phyloP scores from a whole-genome alignment of 2,113 vertebrate species.

The Zosterops hypoxanthus region DNA sequence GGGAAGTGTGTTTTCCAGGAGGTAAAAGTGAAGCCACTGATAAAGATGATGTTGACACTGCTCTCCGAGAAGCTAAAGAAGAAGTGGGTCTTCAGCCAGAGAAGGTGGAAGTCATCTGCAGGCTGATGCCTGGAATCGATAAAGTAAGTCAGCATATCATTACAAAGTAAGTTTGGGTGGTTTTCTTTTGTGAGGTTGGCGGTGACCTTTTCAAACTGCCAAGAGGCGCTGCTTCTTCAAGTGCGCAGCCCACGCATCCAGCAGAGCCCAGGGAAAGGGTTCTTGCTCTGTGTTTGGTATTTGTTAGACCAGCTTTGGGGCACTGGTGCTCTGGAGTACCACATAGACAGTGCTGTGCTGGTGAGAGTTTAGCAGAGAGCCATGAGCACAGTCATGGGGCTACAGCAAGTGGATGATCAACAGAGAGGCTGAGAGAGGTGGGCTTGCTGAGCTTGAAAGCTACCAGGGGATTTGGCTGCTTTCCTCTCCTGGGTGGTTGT shows the following conservation, averaged over 20 bases:
- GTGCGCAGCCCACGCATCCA: rapidly evolving
- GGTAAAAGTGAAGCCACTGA: constrained; percentile 86
- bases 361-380: not conserved
- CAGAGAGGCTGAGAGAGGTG: not conserved
- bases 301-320: not conserved
- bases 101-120: constrained; percentile 85
- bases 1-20: constrained; percentile 93
- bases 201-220: not conserved
- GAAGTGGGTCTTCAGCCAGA: constrained; percentile 86
- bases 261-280: not conserved
- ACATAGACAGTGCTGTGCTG: not conserved
- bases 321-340: not conserved
- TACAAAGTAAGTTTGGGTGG: not conserved
- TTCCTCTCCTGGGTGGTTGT: not conserved
- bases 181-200: not conserved
- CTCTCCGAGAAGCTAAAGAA: constrained; percentile 89
- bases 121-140: constrained; percentile 76
- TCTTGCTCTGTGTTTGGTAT: not conserved
- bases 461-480: not conserved
- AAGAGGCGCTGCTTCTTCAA: rapidly evolving
- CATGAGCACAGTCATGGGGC: rapidly evolving
- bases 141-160: constrained; percentile 64
- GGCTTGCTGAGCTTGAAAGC: not conserved
- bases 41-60: constrained; percentile 83
- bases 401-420: not conserved